These are phyloP conservation scores for Halcyon badia DNA, from an alignment of 2,797 vertebrate genomes.

Conservation along the genomic window DNA sequence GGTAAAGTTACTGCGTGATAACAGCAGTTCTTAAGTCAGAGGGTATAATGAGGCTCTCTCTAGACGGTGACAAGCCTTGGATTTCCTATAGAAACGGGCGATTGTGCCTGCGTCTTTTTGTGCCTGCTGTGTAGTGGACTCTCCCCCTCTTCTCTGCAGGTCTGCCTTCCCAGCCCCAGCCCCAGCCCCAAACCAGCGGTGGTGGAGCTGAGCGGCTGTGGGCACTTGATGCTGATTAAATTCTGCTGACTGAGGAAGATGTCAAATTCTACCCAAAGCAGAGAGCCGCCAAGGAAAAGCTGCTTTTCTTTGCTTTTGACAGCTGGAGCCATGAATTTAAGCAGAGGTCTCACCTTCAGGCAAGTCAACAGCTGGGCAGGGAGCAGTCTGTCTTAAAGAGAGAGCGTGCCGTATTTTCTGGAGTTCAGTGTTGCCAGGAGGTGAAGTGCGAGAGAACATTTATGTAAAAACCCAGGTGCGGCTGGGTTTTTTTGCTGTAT, in stretches of 20 bases:
- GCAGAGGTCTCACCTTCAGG: slow-evolving; percentile 82
- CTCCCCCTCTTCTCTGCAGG: background rate
- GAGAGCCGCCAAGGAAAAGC: slow-evolving; percentile 81
- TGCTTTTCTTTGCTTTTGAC: slow-evolving; percentile 83
- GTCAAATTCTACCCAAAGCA: slow-evolving; percentile 83
- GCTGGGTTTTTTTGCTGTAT: background rate
- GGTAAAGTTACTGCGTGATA: slow-evolving; percentile 46
- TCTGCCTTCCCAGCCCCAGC: slow-evolving; percentile 18
- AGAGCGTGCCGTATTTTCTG: slow-evolving; percentile 26
- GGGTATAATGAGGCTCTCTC: slow-evolving; percentile 17
- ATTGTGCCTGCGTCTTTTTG: slow-evolving; percentile 16
- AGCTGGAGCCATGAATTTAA: slow-evolving; percentile 83
- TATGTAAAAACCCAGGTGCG: slow-evolving; percentile 64
- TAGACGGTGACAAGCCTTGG: background rate
- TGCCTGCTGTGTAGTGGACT: background rate
- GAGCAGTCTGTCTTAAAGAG: slow-evolving; percentile 73
- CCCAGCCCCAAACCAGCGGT: slow-evolving; percentile 35
- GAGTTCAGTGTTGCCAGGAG: slow-evolving; percentile 52
- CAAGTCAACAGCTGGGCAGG: slow-evolving; percentile 78
- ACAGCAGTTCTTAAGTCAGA: slow-evolving; percentile 49
- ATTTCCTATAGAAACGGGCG: background rate
- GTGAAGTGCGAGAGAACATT: slow-evolving; percentile 44
- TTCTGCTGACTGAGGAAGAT: slow-evolving; percentile 83
- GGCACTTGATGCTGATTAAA: slow-evolving; percentile 81
- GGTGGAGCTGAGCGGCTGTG: slow-evolving; percentile 73